Evolutionary conservation across 2,113 vertebrate species (phyloP), one percentile per base, ranked within the genome.

Genomic region (Meriones unguiculatus): DNA sequence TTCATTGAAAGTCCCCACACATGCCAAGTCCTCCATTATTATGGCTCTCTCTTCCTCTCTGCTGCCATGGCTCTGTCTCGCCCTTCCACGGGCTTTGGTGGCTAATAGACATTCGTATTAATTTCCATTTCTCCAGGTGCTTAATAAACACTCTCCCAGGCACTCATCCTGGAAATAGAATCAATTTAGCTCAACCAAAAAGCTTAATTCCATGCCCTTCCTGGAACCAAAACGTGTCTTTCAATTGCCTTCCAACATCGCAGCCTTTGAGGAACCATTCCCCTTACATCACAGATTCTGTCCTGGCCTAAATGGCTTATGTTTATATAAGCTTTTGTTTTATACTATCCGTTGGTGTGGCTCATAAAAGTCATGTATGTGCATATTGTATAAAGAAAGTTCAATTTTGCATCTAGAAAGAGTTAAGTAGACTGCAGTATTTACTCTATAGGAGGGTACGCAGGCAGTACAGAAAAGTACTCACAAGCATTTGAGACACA

Each of bases 81-180:
- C 59, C 95, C 92, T 96, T 97, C 92, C 5, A 38, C 89, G 84
- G 90, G 95, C 96, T 96, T 97, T 93, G 65, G 78, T 72, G 65
- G 46, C 90, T 97, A 86, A 95, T 59, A 97, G 95, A 93, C 65
- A 96, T 95, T 97, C 91, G 73, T 95, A 98, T 97, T 94, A 38
- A 97, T 96, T 98, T 96, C 97, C 95, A 96, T 90, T 96, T 78
- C 97, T 96, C 82, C 30, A 70, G 72, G 64, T 80, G 81, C 67
- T 98, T 98, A 93, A 96, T 93, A 95, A 91, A 80, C 88, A 86
- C 89, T 54, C 59, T 95, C 94, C 85, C 91, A 92, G 81, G 17
- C 81, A 57, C 78, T 38, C 52, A 89, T 62, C 17, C 75, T 92
- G 67, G 89, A 97, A 96, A 69, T 18, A 22, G 20, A 97, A 97